Base-by-base conservation (phyloP, 2,888 invertebrate species). In the Nomada ruficornis region DNA sequence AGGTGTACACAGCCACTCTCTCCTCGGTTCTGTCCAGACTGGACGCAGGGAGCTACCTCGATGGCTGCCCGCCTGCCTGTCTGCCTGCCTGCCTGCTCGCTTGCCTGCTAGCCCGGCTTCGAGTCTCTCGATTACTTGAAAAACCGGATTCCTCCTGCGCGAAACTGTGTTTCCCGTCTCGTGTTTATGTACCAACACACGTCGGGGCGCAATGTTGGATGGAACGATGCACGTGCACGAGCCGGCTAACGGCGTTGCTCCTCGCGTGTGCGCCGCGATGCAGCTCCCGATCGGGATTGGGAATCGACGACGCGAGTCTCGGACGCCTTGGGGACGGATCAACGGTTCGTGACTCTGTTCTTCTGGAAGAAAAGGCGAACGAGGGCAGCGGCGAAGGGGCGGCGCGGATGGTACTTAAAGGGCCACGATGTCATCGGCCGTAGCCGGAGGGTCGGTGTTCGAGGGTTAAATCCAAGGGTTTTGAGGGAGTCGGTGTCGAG, bases 101-200 rank as follows among this genome's bases (percentile, higher is more conserved):
- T 70, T 70, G 79, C 76, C 77, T 78, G 83, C 74, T 80, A 82
- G 79, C 79, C 86, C 82, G 84, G 86, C 85, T 83, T 79, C 86
- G 80, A 82, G 88, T 72, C 87, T 86, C 90, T 90, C 90, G 93
- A 93, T 93, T 92, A 92, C 93, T 93, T 92, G 93, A 92, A 92
- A 92, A 93, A 93, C 93, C 93, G 93, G 93, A 93, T 93, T 93
- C 91, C 91, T 90, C 89, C 89, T 86, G 90, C 90, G 91, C 92
- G 91, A 93, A 92, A 93, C 90, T 91, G 80, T 89, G 92, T 91
- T 92, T 93, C 91, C 92, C 91, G 90, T 88, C 87, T 82, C 83
- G 86, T 91, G 89, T 91, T 90, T 90, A 90, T 89, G 89, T 89
- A 91, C 87, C 83, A 80, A 86, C 88, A 88, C 87, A 85, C 76